Conservation (phyloP, 2,888 invertebrate genomes). For the Abscondita cerata region DNA sequence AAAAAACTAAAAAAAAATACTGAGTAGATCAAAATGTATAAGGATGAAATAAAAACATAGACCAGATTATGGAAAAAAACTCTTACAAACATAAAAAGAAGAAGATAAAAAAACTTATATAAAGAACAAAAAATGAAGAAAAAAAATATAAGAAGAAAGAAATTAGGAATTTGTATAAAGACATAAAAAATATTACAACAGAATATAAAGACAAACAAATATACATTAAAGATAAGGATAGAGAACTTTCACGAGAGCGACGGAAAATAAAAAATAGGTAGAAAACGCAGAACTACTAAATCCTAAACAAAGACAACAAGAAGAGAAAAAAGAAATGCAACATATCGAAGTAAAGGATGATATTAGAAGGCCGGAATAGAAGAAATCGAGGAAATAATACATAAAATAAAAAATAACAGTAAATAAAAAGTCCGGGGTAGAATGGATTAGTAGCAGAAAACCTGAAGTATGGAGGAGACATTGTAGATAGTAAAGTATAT, state of each 20-base stretch:
- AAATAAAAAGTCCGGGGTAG: too few relatives aligned
- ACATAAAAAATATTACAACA: neutral
- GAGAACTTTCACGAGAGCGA: too few relatives aligned
- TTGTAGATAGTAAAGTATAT: neutral
- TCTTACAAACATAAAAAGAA: conserved; percentile 6
- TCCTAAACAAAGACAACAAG: neutral
- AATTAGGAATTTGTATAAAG: conserved; percentile 13
- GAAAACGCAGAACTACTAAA: neutral
- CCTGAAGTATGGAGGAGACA: conserved; percentile 9
- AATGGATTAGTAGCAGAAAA: too few relatives aligned
- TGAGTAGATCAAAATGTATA: neutral
- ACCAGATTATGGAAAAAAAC: conserved; percentile 1
- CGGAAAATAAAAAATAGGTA: neutral
- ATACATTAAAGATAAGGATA: too few relatives aligned
- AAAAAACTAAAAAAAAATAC: neutral
- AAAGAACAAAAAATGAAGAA: conserved; percentile 1
- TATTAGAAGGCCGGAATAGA: neutral
- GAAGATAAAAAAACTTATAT: neutral
- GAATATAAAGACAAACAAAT: neutral
- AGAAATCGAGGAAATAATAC: too few relatives aligned
- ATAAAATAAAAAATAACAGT: too few relatives aligned
- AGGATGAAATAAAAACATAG: conserved; percentile 1
- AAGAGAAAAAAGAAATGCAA: neutral
- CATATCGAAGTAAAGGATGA: conserved; percentile 3
- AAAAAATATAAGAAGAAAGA: conserved; percentile 2